Evolutionary conservation across 1,140 invertebrate species (phyloP), one percentile per base, ranked within the genome.

Genomic region (Thalassaphorura encarpata): DNA sequence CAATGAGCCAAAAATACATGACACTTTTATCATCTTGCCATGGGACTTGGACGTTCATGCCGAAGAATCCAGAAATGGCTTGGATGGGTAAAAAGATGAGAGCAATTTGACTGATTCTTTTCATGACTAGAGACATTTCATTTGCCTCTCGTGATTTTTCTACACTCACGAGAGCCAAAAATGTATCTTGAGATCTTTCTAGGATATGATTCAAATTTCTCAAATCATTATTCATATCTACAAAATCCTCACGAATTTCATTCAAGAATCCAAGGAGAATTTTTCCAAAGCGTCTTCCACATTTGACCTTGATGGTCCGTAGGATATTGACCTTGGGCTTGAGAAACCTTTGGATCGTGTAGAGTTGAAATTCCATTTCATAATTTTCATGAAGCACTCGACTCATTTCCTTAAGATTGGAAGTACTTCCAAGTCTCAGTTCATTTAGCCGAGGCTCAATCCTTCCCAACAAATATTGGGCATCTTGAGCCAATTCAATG

Each of bases 401-500:
- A 18, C 15, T n/a, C 21, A 45, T n/a, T 18, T 45, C 15, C 18
- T 27, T 24, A 3, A 4, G 21, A n/a, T n/a, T n/a, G 8, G 48
- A 51, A 15, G 31, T 51, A 5, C 8, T 16, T 19, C 48, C 51
- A 6, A 53, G 23, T 26, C 40, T 18, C 6, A 53, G 21, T 27
- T 29, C 3, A 43, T 42, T 41, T 13, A 53, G 46, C 24, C 42
- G 21, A 4, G 51, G 51, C 26, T 53, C 51, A 21, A 53, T 6
- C 16, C 18, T 16, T 6, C 42, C 40, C 26, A 53, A 19, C 21
- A 41, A n/a, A 43, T 53, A 53, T 27, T 53, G 24, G n/a, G 51
- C 51, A 43, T 53, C 51, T 43, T 53, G 51, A 45, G 24, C 31
- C 40, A 53, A 21, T 31, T 53, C 51, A 43, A 53, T 53, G 21